Base-by-base conservation (phyloP, 2,113 vertebrate species). In the Periophthalmodon schlosseri region DNA sequence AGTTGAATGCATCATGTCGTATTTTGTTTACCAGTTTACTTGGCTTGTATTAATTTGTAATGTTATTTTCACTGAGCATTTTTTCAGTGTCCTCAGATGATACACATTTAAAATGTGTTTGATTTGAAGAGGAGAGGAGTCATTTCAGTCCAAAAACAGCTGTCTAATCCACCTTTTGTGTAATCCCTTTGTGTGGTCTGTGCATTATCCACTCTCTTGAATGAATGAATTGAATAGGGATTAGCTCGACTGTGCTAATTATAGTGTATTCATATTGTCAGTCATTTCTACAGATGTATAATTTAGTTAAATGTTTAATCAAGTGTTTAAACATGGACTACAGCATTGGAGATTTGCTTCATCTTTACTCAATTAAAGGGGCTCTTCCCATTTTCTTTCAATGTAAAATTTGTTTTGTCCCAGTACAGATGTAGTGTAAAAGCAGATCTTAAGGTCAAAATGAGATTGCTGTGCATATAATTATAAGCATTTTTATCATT, bases 111-210 rank as follows among this genome's bases (percentile, higher is more conserved):
- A 44, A 56, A 52, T 28, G 28, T 60, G 71, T 81, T 80, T 75
- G 58, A 79, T 73, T 78, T 50, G 66, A 70, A 76, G 61, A 67
- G 78, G 60, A 74, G 50, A 79, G 18, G 39, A 77, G 54, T 77
- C 12, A 50, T 81, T 80, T 68, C 56, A 68, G 73, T 74, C 72
- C 34, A 76, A 56, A 80, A 74, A 60, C 61, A 63, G 3, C 63
- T 52, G 75, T 69, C 73, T 69, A 83, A 84, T 83, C 79, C 73
- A 74, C 66, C 75, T 73, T 84, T 81, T 73, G 58, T 76, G 13
- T 10, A 14, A 33, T 24, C 64, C 54, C 39, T 33, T 23, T 66
- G 71, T 82, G 79, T 12, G 46, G 83, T 54, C 69, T 36, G 63
- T 28, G 60, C 79, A 44, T 24, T 11, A 50, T 50, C 63, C 49